phyloP scores from a whole-genome alignment of 1,140 invertebrate genomes.

The fruit fly (Drosophila melanogaster) region DNA sequence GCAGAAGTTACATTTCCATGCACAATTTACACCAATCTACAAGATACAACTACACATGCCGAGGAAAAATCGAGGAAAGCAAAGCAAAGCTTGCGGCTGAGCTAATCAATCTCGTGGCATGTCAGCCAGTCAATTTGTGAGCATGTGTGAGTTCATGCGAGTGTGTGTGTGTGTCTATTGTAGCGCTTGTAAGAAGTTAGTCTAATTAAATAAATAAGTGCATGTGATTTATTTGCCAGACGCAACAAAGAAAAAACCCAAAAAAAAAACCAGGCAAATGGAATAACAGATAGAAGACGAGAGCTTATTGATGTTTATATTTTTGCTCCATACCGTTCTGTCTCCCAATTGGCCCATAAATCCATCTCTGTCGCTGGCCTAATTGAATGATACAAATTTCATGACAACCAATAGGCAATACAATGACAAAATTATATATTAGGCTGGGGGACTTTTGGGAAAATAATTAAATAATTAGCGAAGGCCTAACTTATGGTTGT shows the following conservation, averaged over 20 bases:
- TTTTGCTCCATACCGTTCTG: slow-evolving; percentile 5
- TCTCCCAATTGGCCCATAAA: slow-evolving; percentile 8
- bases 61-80: slow-evolving; percentile 15
- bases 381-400: slow-evolving; percentile 57
- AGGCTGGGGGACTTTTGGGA: not conserved
- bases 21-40: slow-evolving; percentile 82
- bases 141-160: slow-evolving; percentile 42
- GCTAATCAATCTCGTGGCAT: slow-evolving; percentile 82
- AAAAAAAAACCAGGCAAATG: slow-evolving; percentile 8
- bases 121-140: slow-evolving; percentile 79
- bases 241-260: slow-evolving; percentile 20
- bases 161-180: slow-evolving; percentile 58
- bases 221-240: slow-evolving; percentile 80
- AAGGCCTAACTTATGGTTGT: slow-evolving; percentile 19
- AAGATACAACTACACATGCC: slow-evolving; percentile 37
- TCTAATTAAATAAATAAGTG: slow-evolving; percentile 83
- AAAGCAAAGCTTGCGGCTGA: slow-evolving; percentile 67
- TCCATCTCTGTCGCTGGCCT: slow-evolving; percentile 30
- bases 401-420: slow-evolving; percentile 31
- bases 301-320: slow-evolving; percentile 61
- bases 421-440: slow-evolving; percentile 10
- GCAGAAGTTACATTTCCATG: slow-evolving; percentile 82
- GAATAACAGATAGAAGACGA: slow-evolving; percentile 51
- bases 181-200: slow-evolving; percentile 80
- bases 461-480: slow-evolving; percentile 39